Percentiles rank a stretch among this genome's conserved stretches.
Evolutionary conservation across 92 coral and sea anemone genomes (phyloP).

Genomic region (Phenganax stokvisi): DNA sequence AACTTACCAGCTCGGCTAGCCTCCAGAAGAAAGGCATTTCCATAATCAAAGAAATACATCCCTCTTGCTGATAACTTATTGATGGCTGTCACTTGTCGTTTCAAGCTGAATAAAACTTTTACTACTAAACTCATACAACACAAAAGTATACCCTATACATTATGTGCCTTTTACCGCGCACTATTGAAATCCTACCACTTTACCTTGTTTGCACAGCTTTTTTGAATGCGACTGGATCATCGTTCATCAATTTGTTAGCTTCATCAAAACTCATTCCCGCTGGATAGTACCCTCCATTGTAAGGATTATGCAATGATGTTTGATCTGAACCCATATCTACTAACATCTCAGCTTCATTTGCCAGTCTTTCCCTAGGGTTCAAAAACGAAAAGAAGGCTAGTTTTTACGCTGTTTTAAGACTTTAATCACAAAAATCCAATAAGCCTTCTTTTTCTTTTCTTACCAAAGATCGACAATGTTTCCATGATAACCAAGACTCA

Average conservation of each 20-base stretch:
- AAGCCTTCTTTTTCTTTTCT: background rate
- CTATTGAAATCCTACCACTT: background rate
- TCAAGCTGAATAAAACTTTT: constrained; percentile 48
- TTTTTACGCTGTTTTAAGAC: background rate
- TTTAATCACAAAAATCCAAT: background rate
- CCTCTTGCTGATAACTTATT: constrained; percentile 68
- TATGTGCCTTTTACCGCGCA: background rate
- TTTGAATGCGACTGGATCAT: constrained; percentile 76
- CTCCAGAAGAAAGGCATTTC: constrained; percentile 88
- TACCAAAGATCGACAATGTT: constrained; percentile 87
- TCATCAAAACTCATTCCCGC: constrained; percentile 80
- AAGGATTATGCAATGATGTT: constrained; percentile 87
- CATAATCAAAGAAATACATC: constrained; percentile 96
- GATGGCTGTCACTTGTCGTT: constrained; percentile 85
- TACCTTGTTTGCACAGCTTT: constrained; percentile 81
- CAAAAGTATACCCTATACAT: background rate
- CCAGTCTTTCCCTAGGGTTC: constrained; percentile 72
- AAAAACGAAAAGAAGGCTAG: background rate
- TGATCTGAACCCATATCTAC: constrained; percentile 93
- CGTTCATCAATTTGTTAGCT: constrained; percentile 78
- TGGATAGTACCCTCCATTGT: constrained; percentile 80
- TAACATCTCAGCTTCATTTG: constrained; percentile 68
- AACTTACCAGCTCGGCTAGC: constrained; percentile 88
- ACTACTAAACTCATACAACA: background rate
- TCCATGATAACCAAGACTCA: constrained; percentile 83